Conservation (phyloP, 2,888 invertebrate genomes). For the Macaria liturata region DNA sequence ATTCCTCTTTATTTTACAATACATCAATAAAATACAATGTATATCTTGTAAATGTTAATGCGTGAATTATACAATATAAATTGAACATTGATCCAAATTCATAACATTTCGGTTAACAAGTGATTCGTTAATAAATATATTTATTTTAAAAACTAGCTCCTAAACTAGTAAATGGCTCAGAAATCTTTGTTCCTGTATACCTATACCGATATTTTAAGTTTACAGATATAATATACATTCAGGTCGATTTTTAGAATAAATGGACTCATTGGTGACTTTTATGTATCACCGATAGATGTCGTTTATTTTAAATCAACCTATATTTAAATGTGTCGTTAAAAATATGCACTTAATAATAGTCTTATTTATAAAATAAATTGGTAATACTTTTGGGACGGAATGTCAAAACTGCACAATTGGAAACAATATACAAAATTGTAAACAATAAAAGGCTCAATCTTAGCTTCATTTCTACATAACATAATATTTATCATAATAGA, state of each 20-base stretch:
- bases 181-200: slow-evolving; percentile 42
- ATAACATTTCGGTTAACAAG: slow-evolving; percentile 40
- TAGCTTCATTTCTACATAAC: slow-evolving; percentile 9
- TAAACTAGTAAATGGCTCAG: slow-evolving; percentile 48
- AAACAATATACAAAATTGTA: slow-evolving; percentile 33
- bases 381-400: slow-evolving; percentile 77
- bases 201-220: slow-evolving; percentile 27
- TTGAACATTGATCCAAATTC: slow-evolving; percentile 32
- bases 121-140: slow-evolving; percentile 36
- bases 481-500: neutral
- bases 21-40: slow-evolving; percentile 72
- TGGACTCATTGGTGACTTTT: too few relatives aligned
- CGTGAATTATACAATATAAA: slow-evolving; percentile 28
- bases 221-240: slow-evolving; percentile 32
- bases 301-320: too few relatives aligned
- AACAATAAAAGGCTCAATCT: slow-evolving; percentile 28
- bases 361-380: slow-evolving; percentile 49
- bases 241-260: too few relatives aligned
- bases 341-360: neutral
- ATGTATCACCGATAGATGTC: too few relatives aligned
- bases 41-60: slow-evolving; percentile 58
- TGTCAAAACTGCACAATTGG: slow-evolving; percentile 43
- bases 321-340: neutral
- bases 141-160: slow-evolving; percentile 32
- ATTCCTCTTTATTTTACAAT: slow-evolving; percentile 57